Conservation (phyloP, 2,888 invertebrate genomes). For the Synergus umbraculus region DNA sequence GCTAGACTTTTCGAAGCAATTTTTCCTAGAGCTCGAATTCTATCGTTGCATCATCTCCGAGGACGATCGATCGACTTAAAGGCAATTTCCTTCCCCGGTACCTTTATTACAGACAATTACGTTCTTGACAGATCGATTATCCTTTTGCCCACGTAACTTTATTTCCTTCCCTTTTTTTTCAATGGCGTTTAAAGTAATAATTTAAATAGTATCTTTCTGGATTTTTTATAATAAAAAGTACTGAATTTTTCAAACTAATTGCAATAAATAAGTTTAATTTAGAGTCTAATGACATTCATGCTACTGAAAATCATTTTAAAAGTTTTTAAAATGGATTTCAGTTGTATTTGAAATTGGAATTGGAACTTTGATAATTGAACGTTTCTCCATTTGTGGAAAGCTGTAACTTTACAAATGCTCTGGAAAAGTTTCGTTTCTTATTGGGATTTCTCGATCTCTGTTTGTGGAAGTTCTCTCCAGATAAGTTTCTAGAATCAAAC, state of each 20-base stretch:
- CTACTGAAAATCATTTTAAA: neutral
- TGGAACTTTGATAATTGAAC: neutral
- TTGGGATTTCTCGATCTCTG: slow-evolving; percentile 4
- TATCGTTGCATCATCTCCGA: slow-evolving; percentile 30
- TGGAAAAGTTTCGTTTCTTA: neutral
- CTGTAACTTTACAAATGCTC: neutral
- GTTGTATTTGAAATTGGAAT: too few species aligned
- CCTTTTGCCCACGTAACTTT: slow-evolving; percentile 59
- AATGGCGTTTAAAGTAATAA: neutral
- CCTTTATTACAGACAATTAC: slow-evolving; percentile 62
- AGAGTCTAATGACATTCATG: neutral
- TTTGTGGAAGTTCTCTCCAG: neutral
- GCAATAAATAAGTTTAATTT: too few species aligned
- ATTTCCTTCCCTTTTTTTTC: slow-evolving; percentile 55
- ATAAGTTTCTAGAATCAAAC: slow-evolving; percentile 5
- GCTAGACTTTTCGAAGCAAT: slow-evolving; percentile 16
- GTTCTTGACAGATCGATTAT: slow-evolving; percentile 60
- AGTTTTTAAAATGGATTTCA: neutral
- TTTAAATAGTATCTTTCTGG: neutral
- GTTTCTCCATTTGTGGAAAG: neutral
- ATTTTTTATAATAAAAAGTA: too few species aligned
- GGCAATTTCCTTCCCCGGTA: slow-evolving; percentile 52
- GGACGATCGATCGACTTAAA: slow-evolving; percentile 40
- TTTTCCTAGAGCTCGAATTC: slow-evolving; percentile 23
- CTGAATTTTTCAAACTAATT: too few species aligned